Base-by-base conservation (phyloP, 2,113 vertebrate species). In the Dipodomys stephensi region DNA sequence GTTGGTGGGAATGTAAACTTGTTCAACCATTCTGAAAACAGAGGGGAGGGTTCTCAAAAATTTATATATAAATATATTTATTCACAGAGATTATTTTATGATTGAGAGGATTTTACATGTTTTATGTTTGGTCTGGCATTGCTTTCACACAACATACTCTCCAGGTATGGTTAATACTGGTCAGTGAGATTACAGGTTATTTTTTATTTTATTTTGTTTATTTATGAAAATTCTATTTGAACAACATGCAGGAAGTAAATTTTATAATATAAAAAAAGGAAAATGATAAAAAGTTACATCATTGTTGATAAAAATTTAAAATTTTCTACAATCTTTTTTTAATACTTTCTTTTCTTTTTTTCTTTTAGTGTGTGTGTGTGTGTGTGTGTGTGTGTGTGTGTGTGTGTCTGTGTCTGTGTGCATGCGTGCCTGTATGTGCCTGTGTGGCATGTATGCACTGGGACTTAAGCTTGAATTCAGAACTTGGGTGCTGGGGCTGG, bases 221-320 rank as follows among this genome's bases (percentile, higher is more conserved):
- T 60, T 28, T 62, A 32, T 87, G 53, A 77, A 68, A 64, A 78
- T 87, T 93, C 44, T 62, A 30, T 27, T 88, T 92, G 72, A 30
- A 39, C 30, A 67, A 6, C 2, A 0, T 95, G 16, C 7, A 49
- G 23, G n/a, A 49, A 79, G 60, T 62, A 15, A 79, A 84, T 93
- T 91, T 25, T 28, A 8, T 87, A 73, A 83, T 73, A 5, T 53
- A 77, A 85, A 86, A 35, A 49, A 27, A 12, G 67, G 57, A 60
- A 32, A 69, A 22, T 67, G 73, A 83, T 86, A 23, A 83, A 74
- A 69, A 30, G 35, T 74, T 35, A 49, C 35, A 74, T 49, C 6
- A 64, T 88, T 83, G 23, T 32, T 64, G 15, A 27, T 20, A 35
- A 91, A 89, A 44, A 8, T 39, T 27, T 81, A 76, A 10, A 64